These are phyloP conservation scores for Blomia tropicalis DNA, from an alignment of 2,888 invertebrate genomes.

Conservation along the genomic window DNA sequence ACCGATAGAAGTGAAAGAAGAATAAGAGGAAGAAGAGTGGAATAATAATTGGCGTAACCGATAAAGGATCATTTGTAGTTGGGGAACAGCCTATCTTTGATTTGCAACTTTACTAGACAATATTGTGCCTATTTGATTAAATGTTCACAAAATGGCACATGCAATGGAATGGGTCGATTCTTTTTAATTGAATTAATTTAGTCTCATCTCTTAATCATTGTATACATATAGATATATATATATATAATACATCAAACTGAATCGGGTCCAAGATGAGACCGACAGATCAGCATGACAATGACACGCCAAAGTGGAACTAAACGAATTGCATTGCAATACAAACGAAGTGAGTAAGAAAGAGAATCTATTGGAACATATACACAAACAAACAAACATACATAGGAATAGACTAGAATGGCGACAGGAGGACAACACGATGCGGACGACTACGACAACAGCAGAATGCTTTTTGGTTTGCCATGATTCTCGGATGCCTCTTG, in stretches of 20 bases:
- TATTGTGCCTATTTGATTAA: too few relatives aligned
- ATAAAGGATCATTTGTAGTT: not conserved
- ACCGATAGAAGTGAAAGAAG: not conserved
- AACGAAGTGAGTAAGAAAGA: too few relatives aligned
- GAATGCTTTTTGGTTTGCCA: not conserved
- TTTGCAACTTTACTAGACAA: not conserved
- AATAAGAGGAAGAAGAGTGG: too few relatives aligned
- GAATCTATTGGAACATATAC: too few relatives aligned
- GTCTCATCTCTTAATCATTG: not conserved
- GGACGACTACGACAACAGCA: not conserved
- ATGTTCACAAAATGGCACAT: too few relatives aligned
- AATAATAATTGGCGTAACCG: too few relatives aligned
- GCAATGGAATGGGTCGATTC: too few relatives aligned
- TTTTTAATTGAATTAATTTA: not conserved
- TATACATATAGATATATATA: too few relatives aligned
- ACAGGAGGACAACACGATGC: not conserved
- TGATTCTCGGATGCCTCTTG: too few relatives aligned
- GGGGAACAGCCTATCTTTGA: not conserved
- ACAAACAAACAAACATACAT: not conserved
- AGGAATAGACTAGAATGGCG: not conserved
- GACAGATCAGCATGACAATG: slow-evolving; percentile 8
- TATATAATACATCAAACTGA: too few relatives aligned
- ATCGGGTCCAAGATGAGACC: not conserved
- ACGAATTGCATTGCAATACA: not conserved
- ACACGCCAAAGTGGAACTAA: not conserved